Base-by-base conservation (phyloP, 53 echinoderm and acorn worm species). In the Astropecten irregularis region DNA sequence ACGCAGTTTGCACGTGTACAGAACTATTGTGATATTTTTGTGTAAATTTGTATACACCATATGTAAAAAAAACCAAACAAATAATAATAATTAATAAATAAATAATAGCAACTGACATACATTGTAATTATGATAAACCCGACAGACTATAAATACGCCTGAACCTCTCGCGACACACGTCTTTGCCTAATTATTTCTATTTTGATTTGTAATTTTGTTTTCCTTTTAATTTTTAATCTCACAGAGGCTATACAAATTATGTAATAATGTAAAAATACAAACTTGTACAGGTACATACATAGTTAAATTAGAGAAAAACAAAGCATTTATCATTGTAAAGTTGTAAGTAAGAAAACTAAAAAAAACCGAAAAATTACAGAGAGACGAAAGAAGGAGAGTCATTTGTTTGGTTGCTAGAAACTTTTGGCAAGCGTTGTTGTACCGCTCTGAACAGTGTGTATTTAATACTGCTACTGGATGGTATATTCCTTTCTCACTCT, bases 241-340 rank as follows among this genome's bases (percentile, higher is more conserved):
- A 74, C 74, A 74, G 74, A 74, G 74, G 74, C 74, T 74, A 74
- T 74, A 74, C 74, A 74, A 74, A 57, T 74, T 74, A 74, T 74
- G 74, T 74, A 74, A 74, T 74, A 74, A 74, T 74, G 74, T 74
- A 74, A 74, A 37, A 42, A 56, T 56, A 74, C 57, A 40, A 55
- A 74, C 74, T 22, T 74, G 74, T 74, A 74, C 29, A 74, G 42
- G 11, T 42, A 42, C 42, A 6, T 66, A 37, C 33, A 66, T 66
- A 66, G 40, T 19, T 74, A 57, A 55, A 56, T 38, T 56, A 64
- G 34, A 64, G 64, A 34, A 30, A 36, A 35, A 64, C 30, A 42
- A 74, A 18, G 74, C 74, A 74, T 74, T 74, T 74, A 74, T 74
- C 74, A 40, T 74, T 74, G 74, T 74, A 74, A 74, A 74, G 74